Conservation (phyloP, 2,797 vertebrate species). For the Hydrocynus forskahlii region DNA sequence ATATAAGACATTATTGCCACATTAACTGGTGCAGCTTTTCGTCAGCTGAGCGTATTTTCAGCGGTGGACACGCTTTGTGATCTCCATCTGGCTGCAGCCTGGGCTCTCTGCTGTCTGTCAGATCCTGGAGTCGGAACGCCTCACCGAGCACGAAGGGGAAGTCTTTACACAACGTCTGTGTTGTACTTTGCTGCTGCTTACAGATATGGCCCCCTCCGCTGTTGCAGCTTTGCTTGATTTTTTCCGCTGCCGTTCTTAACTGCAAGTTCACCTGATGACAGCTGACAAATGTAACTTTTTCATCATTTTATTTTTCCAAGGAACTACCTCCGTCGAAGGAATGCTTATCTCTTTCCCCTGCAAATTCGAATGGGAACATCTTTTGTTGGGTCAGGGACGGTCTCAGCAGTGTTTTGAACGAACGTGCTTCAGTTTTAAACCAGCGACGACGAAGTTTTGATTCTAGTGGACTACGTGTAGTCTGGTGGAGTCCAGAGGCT, state of each 20-base stretch:
- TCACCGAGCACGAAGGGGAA: neutral
- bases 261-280: neutral
- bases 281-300: neutral
- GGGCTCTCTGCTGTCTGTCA: neutral
- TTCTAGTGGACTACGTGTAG: neutral
- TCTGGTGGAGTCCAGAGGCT: neutral
- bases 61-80: neutral
- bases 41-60: neutral
- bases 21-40: too few relatives aligned
- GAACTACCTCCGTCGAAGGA: neutral
- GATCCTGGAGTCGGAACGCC: neutral
- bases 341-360: neutral
- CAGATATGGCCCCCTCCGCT: neutral
- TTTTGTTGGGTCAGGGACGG: neutral
- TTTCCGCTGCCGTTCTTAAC: neutral
- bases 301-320: neutral
- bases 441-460: slow-evolving; percentile 8
- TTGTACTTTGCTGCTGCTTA: slow-evolving; percentile 4
- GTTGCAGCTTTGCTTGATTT: neutral
- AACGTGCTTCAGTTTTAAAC: neutral
- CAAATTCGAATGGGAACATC: neutral
- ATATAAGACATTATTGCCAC: too few relatives aligned
- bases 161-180: neutral
- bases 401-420: neutral
- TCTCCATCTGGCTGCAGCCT: slow-evolving; percentile 3